A percentile compares a stretch with the other conserved stretches of the same genome.
phyloP scores from a whole-genome alignment of 2,113 vertebrate species.

The Nasalis larvatus region DNA sequence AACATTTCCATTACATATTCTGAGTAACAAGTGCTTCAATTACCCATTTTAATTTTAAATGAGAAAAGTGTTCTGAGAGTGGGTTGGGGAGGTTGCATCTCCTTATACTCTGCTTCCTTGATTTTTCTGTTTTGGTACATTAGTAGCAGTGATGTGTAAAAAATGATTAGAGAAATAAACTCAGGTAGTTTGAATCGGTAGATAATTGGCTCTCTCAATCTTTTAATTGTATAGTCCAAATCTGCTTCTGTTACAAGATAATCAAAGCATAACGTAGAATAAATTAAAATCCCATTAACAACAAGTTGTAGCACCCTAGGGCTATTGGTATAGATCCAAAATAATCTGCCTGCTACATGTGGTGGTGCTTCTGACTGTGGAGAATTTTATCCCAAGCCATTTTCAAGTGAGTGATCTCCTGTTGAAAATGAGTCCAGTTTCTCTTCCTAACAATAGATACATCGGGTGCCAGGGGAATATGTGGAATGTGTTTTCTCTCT shows the following conservation, averaged over 20 bases:
- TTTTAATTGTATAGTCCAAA: not conserved
- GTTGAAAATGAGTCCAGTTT: not conserved
- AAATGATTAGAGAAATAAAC: not conserved
- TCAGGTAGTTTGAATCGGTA: not conserved
- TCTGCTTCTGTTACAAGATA: not conserved
- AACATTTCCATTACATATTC: not conserved
- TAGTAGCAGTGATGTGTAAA: not conserved
- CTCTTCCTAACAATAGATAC: not conserved
- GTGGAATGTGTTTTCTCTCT: not conserved
- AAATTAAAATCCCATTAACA: not conserved
- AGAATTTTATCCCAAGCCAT: not conserved
- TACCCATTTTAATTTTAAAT: constrained; percentile 21
- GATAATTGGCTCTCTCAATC: not conserved
- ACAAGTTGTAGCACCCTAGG: not conserved
- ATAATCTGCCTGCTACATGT: not conserved
- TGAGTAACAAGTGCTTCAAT: not conserved
- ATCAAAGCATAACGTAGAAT: not conserved
- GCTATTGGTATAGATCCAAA: not conserved
- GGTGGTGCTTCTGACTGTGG: not conserved
- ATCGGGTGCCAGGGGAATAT: not conserved
- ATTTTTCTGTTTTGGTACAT: not conserved
- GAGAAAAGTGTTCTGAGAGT: not conserved
- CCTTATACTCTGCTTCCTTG: not conserved
- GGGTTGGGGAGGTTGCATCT: not conserved
- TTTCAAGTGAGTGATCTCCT: not conserved